Percentiles rank a stretch among this genome's conserved stretches.
phyloP scores from a whole-genome alignment of 2,888 invertebrate genomes.

The Coelinius sp. region DNA sequence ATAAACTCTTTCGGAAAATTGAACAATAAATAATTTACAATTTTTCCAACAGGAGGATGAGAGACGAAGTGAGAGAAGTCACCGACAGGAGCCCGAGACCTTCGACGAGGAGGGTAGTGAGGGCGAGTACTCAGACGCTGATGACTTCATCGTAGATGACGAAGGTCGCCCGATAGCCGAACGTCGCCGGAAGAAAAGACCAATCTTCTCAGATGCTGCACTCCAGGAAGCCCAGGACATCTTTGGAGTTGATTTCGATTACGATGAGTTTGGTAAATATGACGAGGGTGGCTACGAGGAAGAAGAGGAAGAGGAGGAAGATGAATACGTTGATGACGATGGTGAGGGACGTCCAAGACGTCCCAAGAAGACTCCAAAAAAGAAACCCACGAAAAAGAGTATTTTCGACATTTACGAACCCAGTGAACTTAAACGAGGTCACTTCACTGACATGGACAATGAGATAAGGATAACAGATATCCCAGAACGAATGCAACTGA shows the following conservation, averaged over 20 bases:
- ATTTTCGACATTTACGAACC: constrained; percentile 98
- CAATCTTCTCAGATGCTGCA: constrained; percentile 89
- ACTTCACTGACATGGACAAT: constrained; percentile 94
- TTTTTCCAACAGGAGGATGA: constrained; percentile 79
- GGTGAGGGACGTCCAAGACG: constrained; percentile 75
- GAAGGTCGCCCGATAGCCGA: constrained; percentile 91
- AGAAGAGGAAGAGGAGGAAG: constrained; percentile 86
- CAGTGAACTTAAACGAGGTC: constrained; percentile 94
- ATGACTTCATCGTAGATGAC: constrained; percentile 98
- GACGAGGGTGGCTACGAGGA: constrained; percentile 90
- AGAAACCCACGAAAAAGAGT: constrained; percentile 85
- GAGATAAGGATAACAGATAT: constrained; percentile 90
- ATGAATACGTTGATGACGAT: constrained; percentile 84
- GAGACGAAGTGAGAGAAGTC: constrained; percentile 80
- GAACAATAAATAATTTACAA: neutral
- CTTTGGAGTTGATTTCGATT: constrained; percentile 99
- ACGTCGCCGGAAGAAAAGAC: constrained; percentile 83
- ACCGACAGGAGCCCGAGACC: constrained; percentile 76
- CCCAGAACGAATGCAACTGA: constrained; percentile 93
- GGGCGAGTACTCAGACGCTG: constrained; percentile 87
- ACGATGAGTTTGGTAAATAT: constrained; percentile 90
- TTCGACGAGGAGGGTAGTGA: constrained; percentile 86
- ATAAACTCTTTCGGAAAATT: too few species aligned
- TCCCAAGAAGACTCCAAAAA: constrained; percentile 83
- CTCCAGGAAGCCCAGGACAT: constrained; percentile 99